Evolutionary conservation across 2,113 vertebrate genomes (phyloP), one percentile per base, ranked within the genome.

Genomic region (Cephalopholis sonnerati): DNA sequence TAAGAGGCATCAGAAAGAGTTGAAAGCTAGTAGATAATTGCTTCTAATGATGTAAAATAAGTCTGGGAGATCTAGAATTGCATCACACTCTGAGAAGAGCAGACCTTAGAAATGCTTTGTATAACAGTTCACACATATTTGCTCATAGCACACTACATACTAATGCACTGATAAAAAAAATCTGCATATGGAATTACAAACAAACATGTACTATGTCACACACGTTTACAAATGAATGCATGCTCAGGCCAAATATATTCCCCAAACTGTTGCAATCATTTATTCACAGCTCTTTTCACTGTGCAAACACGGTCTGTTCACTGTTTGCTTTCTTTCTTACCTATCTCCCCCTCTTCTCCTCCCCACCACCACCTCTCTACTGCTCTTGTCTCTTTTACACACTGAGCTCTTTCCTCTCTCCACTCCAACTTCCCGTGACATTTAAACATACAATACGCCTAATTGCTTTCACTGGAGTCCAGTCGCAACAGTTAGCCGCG

Each of bases 391-490:
- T 74, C 65, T 71, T 54, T 71, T 48, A 25, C 44, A 72, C 75
- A 55, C 79, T 80, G 25, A 57, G 27, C 80, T 70, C 67, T 58
- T 13, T 46, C 39, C 48, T 70, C 51, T 46, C 48, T 75, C 51
- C 63, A 22, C 81, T 67, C 27, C 46, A 77, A 64, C 55, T 51
- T 59, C 3, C 50, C 7, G 11, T 72, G 61, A 66, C 84, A 75
- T 74, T 89, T 79, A 74, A 79, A 75, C 65, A 64, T 71, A 79
- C 67, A 68, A 6, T 36, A 46, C 17, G 10, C 74, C 63, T 87
- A 88, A 89, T 83, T 89, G 74, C 88, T 87, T 77, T 68, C 68
- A 67, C 68, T 64, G 63, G 84, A 87, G 74, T 77, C 70, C 71
- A 82, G 77, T 82, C 8, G 55, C 57, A 62, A 75, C 65, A 79